A percentile compares a stretch with the other conserved stretches of the same genome.
phyloP scores from a whole-genome alignment of 2,797 vertebrate genomes.

The Tiaroga cobitis region DNA sequence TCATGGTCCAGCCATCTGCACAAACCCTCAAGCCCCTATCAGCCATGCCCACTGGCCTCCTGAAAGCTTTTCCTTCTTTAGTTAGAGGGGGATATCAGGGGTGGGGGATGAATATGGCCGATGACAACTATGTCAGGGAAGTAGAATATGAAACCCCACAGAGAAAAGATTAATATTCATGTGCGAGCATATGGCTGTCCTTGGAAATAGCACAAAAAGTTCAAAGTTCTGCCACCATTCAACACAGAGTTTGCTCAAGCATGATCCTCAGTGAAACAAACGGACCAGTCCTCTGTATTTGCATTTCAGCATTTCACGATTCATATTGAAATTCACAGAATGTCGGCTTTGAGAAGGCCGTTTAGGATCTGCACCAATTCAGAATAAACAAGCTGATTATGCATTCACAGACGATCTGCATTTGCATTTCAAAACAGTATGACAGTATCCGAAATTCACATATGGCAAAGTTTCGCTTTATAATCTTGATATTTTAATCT shows the following conservation, averaged over 20 bases:
- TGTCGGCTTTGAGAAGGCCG: background rate
- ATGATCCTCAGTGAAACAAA: constrained; percentile 17
- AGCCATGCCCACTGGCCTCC: constrained; percentile 16
- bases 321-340: constrained; percentile 23
- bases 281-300: background rate
- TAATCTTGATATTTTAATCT: background rate
- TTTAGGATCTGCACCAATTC: background rate
- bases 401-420: constrained; percentile 7
- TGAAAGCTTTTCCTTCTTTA: constrained; percentile 20
- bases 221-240: constrained; percentile 34
- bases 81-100: constrained; percentile 12
- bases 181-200: constrained; percentile 37
- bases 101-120: background rate
- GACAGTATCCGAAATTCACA: constrained; percentile 9
- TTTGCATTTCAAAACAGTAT: constrained; percentile 32
- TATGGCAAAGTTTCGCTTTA: background rate
- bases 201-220: constrained; percentile 30
- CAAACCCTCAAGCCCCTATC: constrained; percentile 48
- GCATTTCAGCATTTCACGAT: background rate
- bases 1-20: constrained; percentile 60
- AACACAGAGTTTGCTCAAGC: constrained; percentile 17
- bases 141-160: constrained; percentile 12
- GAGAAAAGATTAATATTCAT: constrained; percentile 38
- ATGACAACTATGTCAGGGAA: constrained; percentile 33
- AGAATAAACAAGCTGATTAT: constrained; percentile 30